Evolutionary conservation across 2,888 invertebrate species (phyloP).

Genomic region (Camponotus fellah): DNA sequence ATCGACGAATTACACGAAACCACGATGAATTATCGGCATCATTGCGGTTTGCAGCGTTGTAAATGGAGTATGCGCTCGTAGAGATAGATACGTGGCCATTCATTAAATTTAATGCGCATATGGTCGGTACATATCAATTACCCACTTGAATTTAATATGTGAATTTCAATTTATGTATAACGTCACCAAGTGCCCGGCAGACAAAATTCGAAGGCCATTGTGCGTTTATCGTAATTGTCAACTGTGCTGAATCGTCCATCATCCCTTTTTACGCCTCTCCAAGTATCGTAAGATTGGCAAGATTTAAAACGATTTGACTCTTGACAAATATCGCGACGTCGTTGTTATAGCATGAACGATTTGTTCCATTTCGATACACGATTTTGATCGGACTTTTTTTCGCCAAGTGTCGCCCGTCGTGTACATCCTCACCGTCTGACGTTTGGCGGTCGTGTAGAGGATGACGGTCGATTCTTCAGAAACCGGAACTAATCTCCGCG

Average conservation of each 20-base stretch:
- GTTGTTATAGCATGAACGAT: not conserved
- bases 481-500: constrained; percentile 71
- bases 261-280: constrained; percentile 28
- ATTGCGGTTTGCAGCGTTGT: constrained; percentile 50
- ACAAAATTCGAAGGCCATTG: constrained; percentile 39
- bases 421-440: constrained; percentile 51
- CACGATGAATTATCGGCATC: constrained; percentile 55
- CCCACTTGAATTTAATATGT: constrained; percentile 56
- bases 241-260: constrained; percentile 3
- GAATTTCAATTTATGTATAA: constrained; percentile 55
- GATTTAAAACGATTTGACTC: constrained; percentile 33
- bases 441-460: constrained; percentile 56
- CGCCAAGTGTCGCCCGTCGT: constrained; percentile 46
- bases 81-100: constrained; percentile 51
- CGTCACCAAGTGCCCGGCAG: constrained; percentile 15
- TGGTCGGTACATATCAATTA: constrained; percentile 53
- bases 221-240: constrained; percentile 33
- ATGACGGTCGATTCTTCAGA: constrained; percentile 69
- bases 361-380: constrained; percentile 36
- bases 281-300: no score
- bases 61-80: constrained; percentile 52
- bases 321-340: constrained; percentile 39
- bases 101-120: constrained; percentile 56
- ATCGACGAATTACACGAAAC: constrained; percentile 51
- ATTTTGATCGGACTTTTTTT: constrained; percentile 41